Conservation (phyloP, 2,797 vertebrate species). For the Enteromius thamalakanensis region DNA sequence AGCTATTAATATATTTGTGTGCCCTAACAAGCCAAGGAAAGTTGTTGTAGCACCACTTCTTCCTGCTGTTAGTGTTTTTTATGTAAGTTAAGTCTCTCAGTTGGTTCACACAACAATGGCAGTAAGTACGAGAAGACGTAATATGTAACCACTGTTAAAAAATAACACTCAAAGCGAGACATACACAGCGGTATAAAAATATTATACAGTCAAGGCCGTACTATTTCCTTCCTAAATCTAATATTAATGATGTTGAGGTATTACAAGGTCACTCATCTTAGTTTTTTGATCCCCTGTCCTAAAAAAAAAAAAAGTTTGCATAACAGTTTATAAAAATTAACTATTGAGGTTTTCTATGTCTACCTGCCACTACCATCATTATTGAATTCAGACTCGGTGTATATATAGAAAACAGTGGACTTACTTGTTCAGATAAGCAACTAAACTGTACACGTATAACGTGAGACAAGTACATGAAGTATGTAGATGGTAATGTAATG, state of each 20-base stretch:
- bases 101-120: neutral
- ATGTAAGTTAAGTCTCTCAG: neutral
- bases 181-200: neutral
- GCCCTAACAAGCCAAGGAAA: constrained; percentile 16
- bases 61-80: constrained; percentile 13
- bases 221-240: constrained; percentile 52
- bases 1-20: constrained; percentile 42
- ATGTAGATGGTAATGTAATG: neutral
- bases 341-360: neutral
- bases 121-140: neutral
- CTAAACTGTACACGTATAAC: neutral
- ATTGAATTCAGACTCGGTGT: neutral
- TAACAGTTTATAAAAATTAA: constrained; percentile 17
- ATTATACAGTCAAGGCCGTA: neutral
- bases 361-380: neutral
- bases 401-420: neutral
- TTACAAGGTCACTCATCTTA: constrained; percentile 30
- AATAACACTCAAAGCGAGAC: neutral
- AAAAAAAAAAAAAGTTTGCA: constrained; percentile 22
- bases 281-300: constrained; percentile 21
- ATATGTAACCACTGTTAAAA: constrained; percentile 16
- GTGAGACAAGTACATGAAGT: neutral
- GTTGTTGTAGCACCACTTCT: constrained; percentile 17
- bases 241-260: constrained; percentile 43
- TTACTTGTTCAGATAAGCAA: neutral